Percentiles rank a stretch among this genome's conserved stretches.
phyloP scores from a whole-genome alignment of 2,888 invertebrate species.

The Melieria omissa region DNA sequence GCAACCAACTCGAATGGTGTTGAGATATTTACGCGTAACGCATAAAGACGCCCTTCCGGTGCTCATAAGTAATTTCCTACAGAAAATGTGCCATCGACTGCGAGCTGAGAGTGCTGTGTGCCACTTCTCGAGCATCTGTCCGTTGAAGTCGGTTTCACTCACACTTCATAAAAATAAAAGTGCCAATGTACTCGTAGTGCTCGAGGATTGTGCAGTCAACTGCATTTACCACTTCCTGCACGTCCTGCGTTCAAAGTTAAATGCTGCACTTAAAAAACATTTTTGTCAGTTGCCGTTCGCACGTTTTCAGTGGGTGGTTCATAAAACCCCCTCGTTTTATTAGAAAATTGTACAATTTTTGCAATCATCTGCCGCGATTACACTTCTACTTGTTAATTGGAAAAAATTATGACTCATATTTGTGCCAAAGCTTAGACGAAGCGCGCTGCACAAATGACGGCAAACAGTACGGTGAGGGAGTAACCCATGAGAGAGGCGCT shows the following conservation, averaged over 20 bases:
- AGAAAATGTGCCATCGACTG: too few relatives aligned
- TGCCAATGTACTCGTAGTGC: neutral
- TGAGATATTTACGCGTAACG: slow-evolving; percentile 57
- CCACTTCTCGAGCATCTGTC: slow-evolving; percentile 15
- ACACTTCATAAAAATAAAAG: slow-evolving; percentile 57
- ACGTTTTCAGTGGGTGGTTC: neutral
- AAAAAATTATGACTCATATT: neutral
- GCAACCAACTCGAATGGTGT: slow-evolving; percentile 49
- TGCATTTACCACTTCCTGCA: neutral
- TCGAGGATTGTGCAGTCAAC: neutral
- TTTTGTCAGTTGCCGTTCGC: neutral
- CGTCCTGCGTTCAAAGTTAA: too few relatives aligned
- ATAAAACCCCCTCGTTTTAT: neutral
- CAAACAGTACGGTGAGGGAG: slow-evolving; percentile 48
- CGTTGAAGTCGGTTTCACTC: slow-evolving; percentile 46
- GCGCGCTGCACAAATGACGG: slow-evolving; percentile 30
- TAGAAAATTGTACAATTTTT: neutral
- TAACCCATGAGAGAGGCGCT: slow-evolving; percentile 49
- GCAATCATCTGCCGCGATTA: neutral
- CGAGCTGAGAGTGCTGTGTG: too few relatives aligned
- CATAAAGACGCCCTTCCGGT: slow-evolving; percentile 53
- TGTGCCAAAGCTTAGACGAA: slow-evolving; percentile 5
- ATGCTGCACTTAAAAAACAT: too few relatives aligned
- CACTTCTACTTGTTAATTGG: too few relatives aligned
- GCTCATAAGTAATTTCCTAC: neutral